Conservation (phyloP, 64 coral and sea anemone genomes). For the Stichodactyla mertensii region DNA sequence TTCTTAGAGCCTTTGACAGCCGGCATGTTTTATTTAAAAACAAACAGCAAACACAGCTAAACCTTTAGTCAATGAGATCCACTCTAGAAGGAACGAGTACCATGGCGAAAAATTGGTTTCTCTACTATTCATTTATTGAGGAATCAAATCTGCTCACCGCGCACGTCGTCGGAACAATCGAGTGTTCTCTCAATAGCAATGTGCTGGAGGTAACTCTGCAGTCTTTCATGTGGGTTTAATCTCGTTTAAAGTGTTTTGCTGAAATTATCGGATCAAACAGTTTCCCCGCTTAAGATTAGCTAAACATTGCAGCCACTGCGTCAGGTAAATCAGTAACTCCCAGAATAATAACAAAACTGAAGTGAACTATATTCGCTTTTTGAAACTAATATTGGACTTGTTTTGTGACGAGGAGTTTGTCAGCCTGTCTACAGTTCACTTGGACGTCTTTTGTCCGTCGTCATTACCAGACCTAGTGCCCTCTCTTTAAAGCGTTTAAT, state of each 20-base stretch:
- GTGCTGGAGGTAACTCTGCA: neutral
- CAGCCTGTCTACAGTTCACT: too few relatives aligned
- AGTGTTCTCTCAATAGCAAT: neutral
- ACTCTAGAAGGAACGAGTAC: too few relatives aligned
- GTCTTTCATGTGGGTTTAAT: neutral
- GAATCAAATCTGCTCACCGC: too few relatives aligned
- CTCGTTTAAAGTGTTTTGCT: conserved; percentile 1
- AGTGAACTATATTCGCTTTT: neutral
- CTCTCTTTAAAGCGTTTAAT: neutral
- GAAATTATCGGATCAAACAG: conserved; percentile 16
- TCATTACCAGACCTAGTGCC: neutral
- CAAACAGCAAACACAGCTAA: too few relatives aligned
- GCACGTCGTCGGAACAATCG: neutral
- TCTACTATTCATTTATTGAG: too few relatives aligned
- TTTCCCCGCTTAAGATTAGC: neutral
- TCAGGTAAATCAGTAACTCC: too few relatives aligned
- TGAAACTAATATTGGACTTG: neutral
- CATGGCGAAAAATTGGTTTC: too few relatives aligned
- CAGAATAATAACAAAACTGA: neutral
- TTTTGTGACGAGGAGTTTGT: neutral
- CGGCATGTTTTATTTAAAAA: neutral
- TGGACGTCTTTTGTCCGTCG: too few relatives aligned
- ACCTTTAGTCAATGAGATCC: too few relatives aligned
- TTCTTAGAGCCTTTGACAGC: neutral
- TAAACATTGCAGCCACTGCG: neutral